Base-by-base conservation (phyloP, 2,797 vertebrate species). In the Oryzias dopingdopingensis region DNA sequence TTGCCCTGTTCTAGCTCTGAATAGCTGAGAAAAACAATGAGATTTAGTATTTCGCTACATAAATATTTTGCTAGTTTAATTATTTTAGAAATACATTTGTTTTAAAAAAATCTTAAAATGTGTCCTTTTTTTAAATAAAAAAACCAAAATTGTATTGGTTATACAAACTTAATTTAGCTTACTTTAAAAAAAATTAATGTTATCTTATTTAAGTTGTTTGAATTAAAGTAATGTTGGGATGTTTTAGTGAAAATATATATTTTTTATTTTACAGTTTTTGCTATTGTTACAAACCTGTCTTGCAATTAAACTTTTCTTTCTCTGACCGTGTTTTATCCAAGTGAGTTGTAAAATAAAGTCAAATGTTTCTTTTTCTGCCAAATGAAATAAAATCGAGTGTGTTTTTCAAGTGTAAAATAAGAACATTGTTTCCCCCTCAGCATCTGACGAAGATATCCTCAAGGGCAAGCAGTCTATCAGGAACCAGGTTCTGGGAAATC, bases 391-490 rank as follows among this genome's bases (percentile, higher is more conserved):
- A 37, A 22, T 24, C 7, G 0, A 6, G 14, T n/a, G 26, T 18
- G 42, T n/a, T 45, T 14, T 53, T 47, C 13, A 43, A 53, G 53
- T 49, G 37, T 49, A 5, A 55, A 76, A 60, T 63, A 61, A 83
- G 65, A 42, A 37, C 6, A 70, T 4, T 20, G 64, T 53, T 82
- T 71, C 81, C 68, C 82, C 70, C 57, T 77, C 85, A 98, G 97
- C 90, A 68, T 89, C 93, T 0, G 94, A 96, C 75, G 96, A 98
- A 77, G 95, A 98, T 76, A 87, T 96, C 71, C 93, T 96, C 72
- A 98, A 95, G 93, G 94, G 95, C 80, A 95, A 96, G 77, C 96
- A 95, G 89, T 95, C 96, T 81, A 95, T 99, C 93, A 93, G 90
- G 81, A 91, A 93, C 77, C 95, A 95, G 76, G 90, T 91, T 86